These are phyloP conservation scores for Gymnothorax reevesii DNA, from an alignment of 2,797 vertebrate genomes.

Conservation along the genomic window DNA sequence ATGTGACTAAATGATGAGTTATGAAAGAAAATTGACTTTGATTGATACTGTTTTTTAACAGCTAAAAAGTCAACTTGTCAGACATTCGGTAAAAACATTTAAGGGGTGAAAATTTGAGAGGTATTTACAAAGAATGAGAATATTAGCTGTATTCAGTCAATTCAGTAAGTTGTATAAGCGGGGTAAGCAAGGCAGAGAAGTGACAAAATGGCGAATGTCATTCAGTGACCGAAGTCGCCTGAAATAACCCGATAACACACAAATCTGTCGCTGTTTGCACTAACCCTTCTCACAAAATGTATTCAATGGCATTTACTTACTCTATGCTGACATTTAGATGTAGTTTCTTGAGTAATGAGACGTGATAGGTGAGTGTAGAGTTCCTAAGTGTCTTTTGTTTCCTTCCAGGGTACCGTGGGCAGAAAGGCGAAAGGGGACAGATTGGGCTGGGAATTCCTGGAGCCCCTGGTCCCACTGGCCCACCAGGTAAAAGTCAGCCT, in stretches of 20 bases:
- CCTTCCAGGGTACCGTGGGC: constrained; percentile 89
- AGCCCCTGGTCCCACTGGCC: constrained; percentile 80
- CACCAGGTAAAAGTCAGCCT: constrained; percentile 76
- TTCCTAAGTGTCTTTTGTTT: constrained; percentile 51
- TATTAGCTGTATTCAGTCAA: neutral
- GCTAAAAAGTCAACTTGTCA: neutral
- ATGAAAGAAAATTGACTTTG: constrained; percentile 47
- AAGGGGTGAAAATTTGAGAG: neutral
- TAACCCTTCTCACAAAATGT: constrained; percentile 8
- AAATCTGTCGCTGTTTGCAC: neutral
- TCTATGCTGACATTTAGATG: neutral
- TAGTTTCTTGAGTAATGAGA: constrained; percentile 16
- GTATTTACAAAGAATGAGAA: neutral
- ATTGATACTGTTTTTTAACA: constrained; percentile 45
- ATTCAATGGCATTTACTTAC: neutral
- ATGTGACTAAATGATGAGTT: constrained; percentile 52
- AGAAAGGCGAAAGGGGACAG: constrained; percentile 97
- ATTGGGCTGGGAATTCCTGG: constrained; percentile 89
- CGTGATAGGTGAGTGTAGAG: neutral
- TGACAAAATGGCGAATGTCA: neutral
- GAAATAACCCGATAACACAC: neutral
- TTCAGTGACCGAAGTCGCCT: neutral
- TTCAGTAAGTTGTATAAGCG: neutral
- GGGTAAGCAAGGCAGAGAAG: neutral
- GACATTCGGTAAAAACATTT: neutral